Conservation (phyloP, 2,888 invertebrate genomes). For the Drosophila neutralis region DNA sequence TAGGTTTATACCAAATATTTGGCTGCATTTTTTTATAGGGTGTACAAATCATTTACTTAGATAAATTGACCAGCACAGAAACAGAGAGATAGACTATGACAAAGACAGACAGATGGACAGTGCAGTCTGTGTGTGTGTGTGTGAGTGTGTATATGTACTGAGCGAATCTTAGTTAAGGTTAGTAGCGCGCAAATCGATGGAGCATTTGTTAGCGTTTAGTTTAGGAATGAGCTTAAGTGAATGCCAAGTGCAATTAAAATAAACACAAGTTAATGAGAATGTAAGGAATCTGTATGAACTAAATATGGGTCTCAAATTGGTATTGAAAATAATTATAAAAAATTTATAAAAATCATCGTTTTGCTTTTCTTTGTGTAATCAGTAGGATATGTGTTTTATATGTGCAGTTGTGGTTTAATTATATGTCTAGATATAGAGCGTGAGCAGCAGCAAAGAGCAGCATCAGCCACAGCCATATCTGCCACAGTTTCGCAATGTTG, state of each 20-base stretch:
- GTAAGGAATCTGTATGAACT: not conserved
- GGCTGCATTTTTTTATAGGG: slow-evolving; percentile 22
- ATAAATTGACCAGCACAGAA: slow-evolving; percentile 23
- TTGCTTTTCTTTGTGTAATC: slow-evolving; percentile 28
- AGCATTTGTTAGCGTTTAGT: slow-evolving; percentile 44
- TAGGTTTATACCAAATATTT: slow-evolving; percentile 75
- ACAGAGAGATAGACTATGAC: slow-evolving; percentile 36
- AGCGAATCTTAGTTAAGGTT: slow-evolving; percentile 52
- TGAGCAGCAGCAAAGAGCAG: slow-evolving; percentile 59
- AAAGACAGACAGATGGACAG: slow-evolving; percentile 36
- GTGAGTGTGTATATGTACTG: slow-evolving; percentile 11
- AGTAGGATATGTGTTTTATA: slow-evolving; percentile 19
- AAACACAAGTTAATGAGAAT: not conserved
- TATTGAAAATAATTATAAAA: not conserved
- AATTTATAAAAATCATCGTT: not conserved
- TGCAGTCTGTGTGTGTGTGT: slow-evolving; percentile 8
- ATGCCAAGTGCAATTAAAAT: slow-evolving; percentile 16
- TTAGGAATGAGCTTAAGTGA: slow-evolving; percentile 24
- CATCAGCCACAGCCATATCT: slow-evolving; percentile 55
- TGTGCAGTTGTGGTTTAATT: slow-evolving; percentile 28
- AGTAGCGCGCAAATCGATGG: slow-evolving; percentile 65
- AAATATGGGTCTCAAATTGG: not conserved
- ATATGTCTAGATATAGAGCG: slow-evolving; percentile 50
- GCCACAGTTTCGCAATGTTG: slow-evolving; percentile 15
- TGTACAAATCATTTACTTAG: slow-evolving; percentile 12